Conservation (phyloP, 2,113 vertebrate genomes). For the Microcebus griseorufus region DNA sequence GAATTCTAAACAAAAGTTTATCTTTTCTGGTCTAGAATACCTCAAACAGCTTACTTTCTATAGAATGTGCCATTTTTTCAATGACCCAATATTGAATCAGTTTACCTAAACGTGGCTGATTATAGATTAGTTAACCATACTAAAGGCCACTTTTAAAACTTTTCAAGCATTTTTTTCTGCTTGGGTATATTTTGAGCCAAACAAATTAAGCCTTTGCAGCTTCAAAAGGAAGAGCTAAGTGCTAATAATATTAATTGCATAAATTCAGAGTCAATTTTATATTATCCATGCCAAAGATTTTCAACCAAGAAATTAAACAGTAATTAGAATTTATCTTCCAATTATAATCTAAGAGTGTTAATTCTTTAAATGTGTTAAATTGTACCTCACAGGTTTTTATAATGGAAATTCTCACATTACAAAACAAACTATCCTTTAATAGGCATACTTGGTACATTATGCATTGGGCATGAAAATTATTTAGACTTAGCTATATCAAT, state of each 20-base stretch:
- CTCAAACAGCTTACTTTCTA: not conserved
- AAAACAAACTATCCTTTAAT: constrained; percentile 55
- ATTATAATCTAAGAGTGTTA: constrained; percentile 72
- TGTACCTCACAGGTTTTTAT: constrained; percentile 68
- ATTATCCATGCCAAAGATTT: constrained; percentile 78
- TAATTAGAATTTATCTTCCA: constrained; percentile 82
- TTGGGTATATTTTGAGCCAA: constrained; percentile 47
- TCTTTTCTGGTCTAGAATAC: not conserved
- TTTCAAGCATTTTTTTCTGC: not conserved
- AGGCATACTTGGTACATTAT: not conserved
- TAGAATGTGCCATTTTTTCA: not conserved
- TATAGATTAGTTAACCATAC: not conserved
- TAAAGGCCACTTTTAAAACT: not conserved
- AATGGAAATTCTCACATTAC: constrained; percentile 64
- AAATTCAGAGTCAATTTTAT: constrained; percentile 76
- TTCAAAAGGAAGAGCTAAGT: constrained; percentile 78
- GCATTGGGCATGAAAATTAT: not conserved
- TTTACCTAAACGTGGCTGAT: not conserved
- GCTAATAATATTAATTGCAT: constrained; percentile 78
- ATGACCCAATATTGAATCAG: not conserved
- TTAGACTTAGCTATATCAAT: constrained; percentile 44
- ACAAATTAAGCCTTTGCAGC: constrained; percentile 74
- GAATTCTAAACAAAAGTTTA: not conserved
- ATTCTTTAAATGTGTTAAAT: constrained; percentile 72
- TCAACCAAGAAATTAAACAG: constrained; percentile 76